phyloP scores from a whole-genome alignment of 2,797 vertebrate species.

The Hoplostethus mediterraneus region DNA sequence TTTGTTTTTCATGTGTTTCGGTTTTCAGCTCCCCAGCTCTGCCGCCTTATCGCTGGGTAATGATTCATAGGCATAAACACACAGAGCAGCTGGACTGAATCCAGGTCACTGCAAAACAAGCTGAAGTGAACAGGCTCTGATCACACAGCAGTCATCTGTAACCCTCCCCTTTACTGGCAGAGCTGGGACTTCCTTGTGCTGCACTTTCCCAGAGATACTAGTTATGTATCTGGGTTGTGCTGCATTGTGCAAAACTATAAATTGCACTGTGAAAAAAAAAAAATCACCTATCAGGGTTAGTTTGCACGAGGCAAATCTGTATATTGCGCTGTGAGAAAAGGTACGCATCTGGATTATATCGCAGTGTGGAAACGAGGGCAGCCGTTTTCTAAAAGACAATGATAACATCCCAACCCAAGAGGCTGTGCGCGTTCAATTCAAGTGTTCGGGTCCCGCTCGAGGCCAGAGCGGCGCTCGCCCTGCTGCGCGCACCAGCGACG shows the following conservation, averaged over 20 bases:
- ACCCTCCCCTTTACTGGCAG: constrained; percentile 12
- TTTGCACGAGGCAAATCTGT: too few relatives aligned
- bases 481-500: constrained; percentile 23
- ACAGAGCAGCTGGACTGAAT: constrained; percentile 54
- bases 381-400: too few relatives aligned
- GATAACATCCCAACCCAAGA: background rate
- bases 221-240: background rate
- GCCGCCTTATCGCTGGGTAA: constrained; percentile 26
- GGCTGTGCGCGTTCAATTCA: background rate
- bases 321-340: too few relatives aligned
- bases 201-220: too few relatives aligned
- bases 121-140: constrained; percentile 2
- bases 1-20: constrained; percentile 21
- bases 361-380: background rate
- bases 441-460: background rate
- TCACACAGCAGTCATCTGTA: background rate
- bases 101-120: constrained; percentile 61
- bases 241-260: constrained; percentile 8
- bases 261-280: too few relatives aligned
- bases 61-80: constrained; percentile 57
- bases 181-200: constrained; percentile 31
- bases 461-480: background rate
- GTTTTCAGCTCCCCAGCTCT: constrained; percentile 26
- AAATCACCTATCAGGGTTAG: too few relatives aligned
- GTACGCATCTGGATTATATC: background rate